These are phyloP conservation scores for Procambarus clarkii DNA, from an alignment of 1,140 invertebrate species.

Conservation along the genomic window DNA sequence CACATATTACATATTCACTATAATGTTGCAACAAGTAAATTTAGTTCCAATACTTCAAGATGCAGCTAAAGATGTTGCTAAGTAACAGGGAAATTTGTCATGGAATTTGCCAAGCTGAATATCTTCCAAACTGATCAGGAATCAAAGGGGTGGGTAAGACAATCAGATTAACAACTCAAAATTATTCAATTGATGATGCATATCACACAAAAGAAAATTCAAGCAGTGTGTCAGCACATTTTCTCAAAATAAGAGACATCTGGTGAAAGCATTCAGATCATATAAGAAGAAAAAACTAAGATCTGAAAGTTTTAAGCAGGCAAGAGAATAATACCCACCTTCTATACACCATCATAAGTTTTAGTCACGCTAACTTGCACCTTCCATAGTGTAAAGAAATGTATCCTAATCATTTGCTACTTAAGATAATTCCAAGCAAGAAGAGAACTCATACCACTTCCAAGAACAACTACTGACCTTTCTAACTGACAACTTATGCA, in stretches of 20 bases:
- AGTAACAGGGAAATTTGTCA: too few species aligned
- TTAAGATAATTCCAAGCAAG: slow-evolving; percentile 14
- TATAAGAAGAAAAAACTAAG: background rate
- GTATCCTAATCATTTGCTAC: background rate
- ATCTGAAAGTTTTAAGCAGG: background rate
- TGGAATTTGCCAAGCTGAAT: too few species aligned
- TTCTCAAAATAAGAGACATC: background rate
- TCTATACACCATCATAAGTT: background rate
- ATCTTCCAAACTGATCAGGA: too few species aligned
- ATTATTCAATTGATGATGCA: background rate
- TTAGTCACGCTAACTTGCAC: background rate
- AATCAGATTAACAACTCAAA: too few species aligned
- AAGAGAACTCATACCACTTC: background rate
- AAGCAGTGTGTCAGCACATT: background rate
- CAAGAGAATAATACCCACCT: background rate
- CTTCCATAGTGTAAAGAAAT: background rate
- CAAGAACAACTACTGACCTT: slow-evolving; percentile 36
- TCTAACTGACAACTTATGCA: slow-evolving; percentile 60
- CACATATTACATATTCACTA: too few species aligned
- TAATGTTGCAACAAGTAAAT: too few species aligned
- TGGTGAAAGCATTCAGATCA: background rate
- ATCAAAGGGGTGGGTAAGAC: too few species aligned
- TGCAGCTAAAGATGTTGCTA: too few species aligned
- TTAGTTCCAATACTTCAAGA: too few species aligned
- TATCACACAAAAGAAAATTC: background rate